phyloP scores from a whole-genome alignment of 2,797 vertebrate genomes.

The Acanthiza pusilla region DNA sequence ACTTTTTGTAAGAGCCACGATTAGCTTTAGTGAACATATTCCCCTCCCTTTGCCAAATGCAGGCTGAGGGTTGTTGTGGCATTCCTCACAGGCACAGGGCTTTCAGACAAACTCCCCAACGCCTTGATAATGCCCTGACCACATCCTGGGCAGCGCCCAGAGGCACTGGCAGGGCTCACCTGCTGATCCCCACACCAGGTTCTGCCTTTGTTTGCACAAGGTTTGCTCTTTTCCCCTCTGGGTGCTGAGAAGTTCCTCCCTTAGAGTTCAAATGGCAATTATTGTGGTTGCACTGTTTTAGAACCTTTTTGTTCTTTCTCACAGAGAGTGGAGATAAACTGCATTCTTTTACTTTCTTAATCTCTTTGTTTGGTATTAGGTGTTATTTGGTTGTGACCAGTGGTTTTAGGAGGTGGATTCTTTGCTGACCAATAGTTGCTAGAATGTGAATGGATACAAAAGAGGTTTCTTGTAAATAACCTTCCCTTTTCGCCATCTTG shows the following conservation, averaged over 20 bases:
- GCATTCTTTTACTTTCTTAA: no score
- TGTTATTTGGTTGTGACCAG: no score
- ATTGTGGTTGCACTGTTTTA: no score
- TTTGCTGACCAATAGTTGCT: no score
- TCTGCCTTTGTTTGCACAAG: not conserved
- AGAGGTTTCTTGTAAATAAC: no score
- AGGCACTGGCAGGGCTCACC: not conserved
- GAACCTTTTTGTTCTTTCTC: no score
- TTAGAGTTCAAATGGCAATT: not conserved
- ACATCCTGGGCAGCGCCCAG: no score
- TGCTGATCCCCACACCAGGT: not conserved
- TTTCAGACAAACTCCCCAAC: not conserved
- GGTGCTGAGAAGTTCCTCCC: not conserved
- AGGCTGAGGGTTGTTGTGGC: not conserved
- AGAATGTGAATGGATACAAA: no score
- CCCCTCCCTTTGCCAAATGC: not conserved
- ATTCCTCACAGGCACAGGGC: not conserved
- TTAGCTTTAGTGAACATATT: not conserved
- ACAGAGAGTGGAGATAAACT: no score
- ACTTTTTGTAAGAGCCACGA: not conserved
- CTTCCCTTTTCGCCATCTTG: no score
- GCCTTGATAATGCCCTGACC: not conserved
- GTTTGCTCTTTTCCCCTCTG: not conserved
- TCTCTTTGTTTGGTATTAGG: no score
- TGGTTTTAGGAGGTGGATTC: no score